Evolutionary conservation across 2,113 vertebrate species (phyloP), one percentile per base, ranked within the genome.

Genomic region (Tiliqua scincoides): DNA sequence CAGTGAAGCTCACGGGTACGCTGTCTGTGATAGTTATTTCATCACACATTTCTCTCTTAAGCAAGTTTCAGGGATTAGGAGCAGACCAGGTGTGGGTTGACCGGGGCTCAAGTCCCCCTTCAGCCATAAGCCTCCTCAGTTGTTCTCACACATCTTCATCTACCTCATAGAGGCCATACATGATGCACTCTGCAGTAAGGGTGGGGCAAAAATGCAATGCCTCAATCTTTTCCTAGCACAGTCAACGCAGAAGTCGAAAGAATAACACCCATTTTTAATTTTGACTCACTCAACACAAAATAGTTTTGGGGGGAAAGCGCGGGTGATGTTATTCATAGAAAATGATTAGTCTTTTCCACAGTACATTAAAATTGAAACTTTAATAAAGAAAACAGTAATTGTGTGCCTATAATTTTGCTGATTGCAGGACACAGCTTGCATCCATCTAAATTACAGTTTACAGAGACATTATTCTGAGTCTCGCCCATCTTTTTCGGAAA

Each of bases 391-490:
- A 93, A 92, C 85, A 92, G 89, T 87, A 93, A 93, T 91, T 90
- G 87, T 37, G 71, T 68, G 91, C 85, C 88, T 93, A 71, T 95
- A 93, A 93, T 95, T 93, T 95, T 91, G 87, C 89, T 95, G 93
- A 95, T 93, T 95, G 88, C 89, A 91, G 88, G 93, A 93, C 78
- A 90, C 83, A 92, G 85, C 84, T 87, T 91, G 87, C 90, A 90
- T 92, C 86, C 80, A 71, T 86, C 86, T 72, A 94, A 95, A 95
- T 94, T 93, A 95, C 15, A 93, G 91, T 92, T 93, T 94, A 85
- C 78, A 68, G 82, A 89, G 86, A 90, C 85, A 43, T 77, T 40
- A 92, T 90, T 84, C 75, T 35, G 75, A 84, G 82, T 93, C 37
- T 86, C 91, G 88, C 91, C 83, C 89, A 88, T 85, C 85, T 73